Conservation (phyloP, 2,888 invertebrate genomes). For the Callimorpha dominula region DNA sequence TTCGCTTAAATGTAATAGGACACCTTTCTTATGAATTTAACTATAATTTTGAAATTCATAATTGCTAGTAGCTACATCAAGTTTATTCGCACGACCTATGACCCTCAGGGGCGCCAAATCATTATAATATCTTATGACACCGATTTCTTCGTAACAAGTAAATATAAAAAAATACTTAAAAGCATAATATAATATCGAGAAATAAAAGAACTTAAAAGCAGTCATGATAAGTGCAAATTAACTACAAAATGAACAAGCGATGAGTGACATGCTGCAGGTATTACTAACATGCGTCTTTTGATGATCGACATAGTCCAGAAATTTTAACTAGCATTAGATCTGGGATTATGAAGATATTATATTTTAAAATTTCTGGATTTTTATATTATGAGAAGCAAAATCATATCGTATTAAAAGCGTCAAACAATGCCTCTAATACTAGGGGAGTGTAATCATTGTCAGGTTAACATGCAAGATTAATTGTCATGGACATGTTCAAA, state of each 20-base stretch:
- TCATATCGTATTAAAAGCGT: conserved; percentile 36
- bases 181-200: conserved; percentile 61
- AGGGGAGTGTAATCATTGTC: conserved; percentile 32
- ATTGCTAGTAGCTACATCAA: conserved; percentile 33
- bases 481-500: not conserved
- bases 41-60: conserved; percentile 15
- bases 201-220: conserved; percentile 68
- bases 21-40: conserved; percentile 6
- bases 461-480: conserved; percentile 11
- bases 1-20: conserved; percentile 1
- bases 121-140: conserved; percentile 74
- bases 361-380: conserved; percentile 26
- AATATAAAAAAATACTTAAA: conserved; percentile 65
- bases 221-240: conserved; percentile 71
- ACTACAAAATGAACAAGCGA: conserved; percentile 70
- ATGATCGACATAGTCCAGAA: conserved; percentile 41
- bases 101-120: conserved; percentile 82
- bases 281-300: conserved; percentile 61
- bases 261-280: conserved; percentile 67
- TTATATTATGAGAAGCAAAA: conserved; percentile 34
- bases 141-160: conserved; percentile 78
- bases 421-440: conserved; percentile 21
- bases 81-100: conserved; percentile 68
- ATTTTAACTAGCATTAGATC: conserved; percentile 39
- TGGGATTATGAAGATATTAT: not conserved